Percentiles rank a stretch among this genome's conserved stretches.
These are phyloP conservation scores for Panagrolaimus sp. DNA, from an alignment of 1,140 invertebrate species.

Conservation along the genomic window DNA sequence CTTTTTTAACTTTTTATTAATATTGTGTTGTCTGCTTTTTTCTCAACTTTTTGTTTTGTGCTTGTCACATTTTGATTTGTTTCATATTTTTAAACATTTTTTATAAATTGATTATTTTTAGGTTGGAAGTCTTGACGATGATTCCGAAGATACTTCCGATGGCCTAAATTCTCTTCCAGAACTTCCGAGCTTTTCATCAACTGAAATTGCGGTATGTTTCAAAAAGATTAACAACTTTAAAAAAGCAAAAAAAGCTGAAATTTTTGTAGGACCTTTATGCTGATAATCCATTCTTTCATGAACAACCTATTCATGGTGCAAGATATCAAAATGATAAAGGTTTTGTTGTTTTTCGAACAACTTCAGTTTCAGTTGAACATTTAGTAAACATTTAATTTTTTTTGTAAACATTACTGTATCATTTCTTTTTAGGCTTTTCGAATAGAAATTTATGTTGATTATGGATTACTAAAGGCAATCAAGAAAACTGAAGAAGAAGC, in stretches of 20 bases:
- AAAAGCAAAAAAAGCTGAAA: no score
- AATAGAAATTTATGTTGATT: not conserved
- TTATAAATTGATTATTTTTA: no score
- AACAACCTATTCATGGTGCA: not conserved
- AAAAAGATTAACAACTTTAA: not conserved
- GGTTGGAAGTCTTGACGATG: not conserved
- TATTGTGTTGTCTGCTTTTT: not conserved
- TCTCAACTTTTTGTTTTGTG: not conserved
- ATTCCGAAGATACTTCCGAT: not conserved
- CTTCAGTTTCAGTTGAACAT: constrained; percentile 4
- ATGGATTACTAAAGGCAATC: no score
- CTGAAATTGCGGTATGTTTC: constrained; percentile 22
- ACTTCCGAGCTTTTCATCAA: constrained; percentile 23
- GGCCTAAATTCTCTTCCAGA: constrained; percentile 13
- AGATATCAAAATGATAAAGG: constrained; percentile 8
- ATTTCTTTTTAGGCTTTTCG: not conserved
- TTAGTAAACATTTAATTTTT: no score
- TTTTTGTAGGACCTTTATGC: not conserved
- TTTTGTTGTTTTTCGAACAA: not conserved
- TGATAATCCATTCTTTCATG: constrained; percentile 7
- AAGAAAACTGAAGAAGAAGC: not conserved
- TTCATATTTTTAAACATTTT: not conserved
- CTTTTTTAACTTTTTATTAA: not conserved
- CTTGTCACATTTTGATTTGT: not conserved
- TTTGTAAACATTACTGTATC: no score